Evolutionary conservation across 2,113 vertebrate genomes (phyloP).

Genomic region (Heloderma charlesbogerti): DNA sequence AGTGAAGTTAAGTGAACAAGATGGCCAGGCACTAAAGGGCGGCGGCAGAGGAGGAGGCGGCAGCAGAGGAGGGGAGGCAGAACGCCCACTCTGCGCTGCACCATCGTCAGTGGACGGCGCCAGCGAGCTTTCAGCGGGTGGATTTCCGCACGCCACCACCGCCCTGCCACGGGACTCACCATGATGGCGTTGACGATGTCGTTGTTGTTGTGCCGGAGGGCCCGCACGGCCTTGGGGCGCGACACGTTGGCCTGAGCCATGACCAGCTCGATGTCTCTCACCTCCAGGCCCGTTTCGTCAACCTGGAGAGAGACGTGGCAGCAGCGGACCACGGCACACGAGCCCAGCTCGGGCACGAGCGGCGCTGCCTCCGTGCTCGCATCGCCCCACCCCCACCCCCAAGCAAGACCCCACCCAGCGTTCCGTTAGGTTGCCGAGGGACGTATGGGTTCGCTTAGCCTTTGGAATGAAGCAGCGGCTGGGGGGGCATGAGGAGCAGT

Average conservation of each 20-base stretch:
- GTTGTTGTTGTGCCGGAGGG: constrained; percentile 96
- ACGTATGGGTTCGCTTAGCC: too few relatives aligned
- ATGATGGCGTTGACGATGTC: constrained; percentile 99
- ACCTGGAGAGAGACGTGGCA: constrained; percentile 73
- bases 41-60: too few relatives aligned
- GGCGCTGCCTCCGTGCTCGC: background rate
- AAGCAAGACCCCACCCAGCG: too few relatives aligned
- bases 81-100: too few relatives aligned
- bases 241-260: constrained; percentile 98
- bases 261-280: constrained; percentile 94
- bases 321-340: too few relatives aligned
- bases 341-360: background rate
- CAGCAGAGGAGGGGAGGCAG: too few relatives aligned
- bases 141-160: background rate
- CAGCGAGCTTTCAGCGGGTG: too few relatives aligned
- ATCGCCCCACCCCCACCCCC: background rate
- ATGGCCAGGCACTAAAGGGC: too few relatives aligned
- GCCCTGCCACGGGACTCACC: constrained; percentile 78
- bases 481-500: rapidly evolving
- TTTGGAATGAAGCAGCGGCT: background rate
- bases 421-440: background rate
- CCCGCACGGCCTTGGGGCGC: constrained; percentile 90
- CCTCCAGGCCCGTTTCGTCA: constrained; percentile 92
- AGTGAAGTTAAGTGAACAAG: too few relatives aligned
- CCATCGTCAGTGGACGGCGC: too few relatives aligned